These are phyloP conservation scores for Zaprionus kolodkinae DNA, from an alignment of 1,140 invertebrate species.

Conservation along the genomic window DNA sequence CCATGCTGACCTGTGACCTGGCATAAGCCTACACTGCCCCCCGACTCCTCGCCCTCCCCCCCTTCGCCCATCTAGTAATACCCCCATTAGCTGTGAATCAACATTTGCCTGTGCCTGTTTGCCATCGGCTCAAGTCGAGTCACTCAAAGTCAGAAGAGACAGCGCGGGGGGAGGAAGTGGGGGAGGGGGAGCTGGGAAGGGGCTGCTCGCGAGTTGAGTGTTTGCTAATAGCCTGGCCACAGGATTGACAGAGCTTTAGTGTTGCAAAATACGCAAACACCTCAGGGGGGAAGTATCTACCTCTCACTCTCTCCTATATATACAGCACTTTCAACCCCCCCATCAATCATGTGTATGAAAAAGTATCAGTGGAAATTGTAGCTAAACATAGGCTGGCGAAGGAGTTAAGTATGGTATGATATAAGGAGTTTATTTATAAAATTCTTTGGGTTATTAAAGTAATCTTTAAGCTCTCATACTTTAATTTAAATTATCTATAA, in stretches of 20 bases:
- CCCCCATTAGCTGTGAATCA: conserved; percentile 31
- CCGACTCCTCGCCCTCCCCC: rapidly evolving
- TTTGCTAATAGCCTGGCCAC: conserved; percentile 17
- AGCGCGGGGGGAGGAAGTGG: not conserved
- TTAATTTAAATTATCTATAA: too few species aligned
- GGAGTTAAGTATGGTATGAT: not conserved
- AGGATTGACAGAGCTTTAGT: conserved; percentile 15
- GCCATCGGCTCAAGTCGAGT: conserved; percentile 27
- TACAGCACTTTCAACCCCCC: not conserved
- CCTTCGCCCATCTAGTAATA: conserved; percentile 24
- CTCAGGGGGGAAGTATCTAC: not conserved
- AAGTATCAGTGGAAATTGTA: not conserved
- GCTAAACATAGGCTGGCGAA: not conserved
- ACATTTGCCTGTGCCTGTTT: conserved; percentile 32
- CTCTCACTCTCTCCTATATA: too few species aligned
- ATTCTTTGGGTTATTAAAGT: too few species aligned
- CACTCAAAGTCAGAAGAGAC: conserved; percentile 18
- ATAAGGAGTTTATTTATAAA: too few species aligned
- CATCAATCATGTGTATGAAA: conserved; percentile 2
- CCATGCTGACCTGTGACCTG: conserved; percentile 3
- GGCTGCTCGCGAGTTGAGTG: conserved; percentile 17
- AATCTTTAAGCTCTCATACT: too few species aligned
- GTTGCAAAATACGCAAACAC: not conserved
- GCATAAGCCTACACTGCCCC: not conserved
- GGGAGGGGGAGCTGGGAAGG: not conserved